Percentiles rank a stretch among this genome's conserved stretches.
Conservation (phyloP, 2,888 invertebrate species). For the Tiliacea aurago region DNA sequence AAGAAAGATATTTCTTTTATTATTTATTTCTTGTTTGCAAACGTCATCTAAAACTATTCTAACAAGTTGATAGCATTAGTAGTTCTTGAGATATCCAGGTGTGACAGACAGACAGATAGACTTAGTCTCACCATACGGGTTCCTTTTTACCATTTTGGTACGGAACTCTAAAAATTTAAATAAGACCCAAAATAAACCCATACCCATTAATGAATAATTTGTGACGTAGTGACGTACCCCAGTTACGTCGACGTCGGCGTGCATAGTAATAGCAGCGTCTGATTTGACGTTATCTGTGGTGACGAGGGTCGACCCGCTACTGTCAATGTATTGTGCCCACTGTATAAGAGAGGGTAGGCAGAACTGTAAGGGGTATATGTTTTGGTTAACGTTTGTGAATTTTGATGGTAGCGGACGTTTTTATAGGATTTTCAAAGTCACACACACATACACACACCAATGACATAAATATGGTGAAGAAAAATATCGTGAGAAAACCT, state of each 20-base stretch:
- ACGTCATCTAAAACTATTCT: too few relatives aligned
- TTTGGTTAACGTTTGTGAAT: constrained; percentile 7
- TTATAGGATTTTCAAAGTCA: not conserved
- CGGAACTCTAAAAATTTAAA: too few relatives aligned
- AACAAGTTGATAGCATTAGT: too few relatives aligned
- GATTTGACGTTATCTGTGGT: constrained; percentile 62
- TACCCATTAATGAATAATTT: constrained; percentile 51
- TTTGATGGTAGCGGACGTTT: not conserved
- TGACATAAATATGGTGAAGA: not conserved
- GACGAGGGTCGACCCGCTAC: constrained; percentile 58
- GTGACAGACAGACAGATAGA: too few relatives aligned
- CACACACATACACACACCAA: too few relatives aligned
- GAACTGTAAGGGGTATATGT: not conserved
- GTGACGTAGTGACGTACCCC: constrained; percentile 39
- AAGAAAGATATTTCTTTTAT: too few relatives aligned
- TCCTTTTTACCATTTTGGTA: too few relatives aligned
- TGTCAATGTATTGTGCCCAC: constrained; percentile 55
- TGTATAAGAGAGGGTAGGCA: constrained; percentile 30
- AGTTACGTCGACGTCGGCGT: constrained; percentile 34
- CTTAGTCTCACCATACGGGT: too few relatives aligned
- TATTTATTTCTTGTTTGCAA: too few relatives aligned
- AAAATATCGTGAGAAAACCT: too few relatives aligned
- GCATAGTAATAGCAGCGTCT: constrained; percentile 24
- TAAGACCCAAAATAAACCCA: not conserved
- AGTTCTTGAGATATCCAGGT: too few relatives aligned